These are phyloP conservation scores for Otis tarda DNA, from an alignment of 2,113 vertebrate genomes.

Conservation along the genomic window DNA sequence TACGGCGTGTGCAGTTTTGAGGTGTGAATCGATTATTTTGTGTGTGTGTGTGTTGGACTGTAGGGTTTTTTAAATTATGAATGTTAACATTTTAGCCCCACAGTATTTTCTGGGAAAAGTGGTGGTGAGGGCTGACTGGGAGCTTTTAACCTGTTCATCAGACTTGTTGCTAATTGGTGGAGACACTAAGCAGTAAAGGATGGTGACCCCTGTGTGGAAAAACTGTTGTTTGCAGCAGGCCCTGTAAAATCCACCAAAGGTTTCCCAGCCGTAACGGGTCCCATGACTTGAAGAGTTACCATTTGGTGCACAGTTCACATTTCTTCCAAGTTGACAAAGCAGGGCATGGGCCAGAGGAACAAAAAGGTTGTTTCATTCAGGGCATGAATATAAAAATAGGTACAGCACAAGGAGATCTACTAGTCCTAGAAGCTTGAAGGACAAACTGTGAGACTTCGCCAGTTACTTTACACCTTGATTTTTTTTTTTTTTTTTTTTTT, in stretches of 20 bases:
- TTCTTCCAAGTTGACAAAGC: background rate
- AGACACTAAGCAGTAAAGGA: background rate
- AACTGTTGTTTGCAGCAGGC: background rate
- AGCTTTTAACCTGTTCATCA: background rate
- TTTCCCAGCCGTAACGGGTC: background rate
- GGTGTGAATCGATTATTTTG: background rate
- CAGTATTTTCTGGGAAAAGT: background rate
- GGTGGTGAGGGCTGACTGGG: background rate
- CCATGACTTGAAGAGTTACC: background rate
- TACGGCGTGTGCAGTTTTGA: background rate
- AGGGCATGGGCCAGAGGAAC: background rate
- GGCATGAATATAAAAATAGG: background rate
- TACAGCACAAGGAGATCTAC: background rate
- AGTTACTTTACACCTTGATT: background rate
- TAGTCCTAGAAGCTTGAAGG: background rate
- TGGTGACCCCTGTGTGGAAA: background rate
- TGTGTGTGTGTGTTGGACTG: too few species aligned
- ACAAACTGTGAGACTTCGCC: background rate
- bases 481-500: too few species aligned
- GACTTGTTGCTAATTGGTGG: background rate
- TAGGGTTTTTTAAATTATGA: background rate
- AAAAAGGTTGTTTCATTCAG: background rate
- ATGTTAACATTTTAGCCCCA: fast-evolving
- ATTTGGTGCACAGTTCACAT: background rate
- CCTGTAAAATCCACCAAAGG: background rate